Conservation (phyloP, 1,140 invertebrate species). For the Euura saliciscinereae region DNA sequence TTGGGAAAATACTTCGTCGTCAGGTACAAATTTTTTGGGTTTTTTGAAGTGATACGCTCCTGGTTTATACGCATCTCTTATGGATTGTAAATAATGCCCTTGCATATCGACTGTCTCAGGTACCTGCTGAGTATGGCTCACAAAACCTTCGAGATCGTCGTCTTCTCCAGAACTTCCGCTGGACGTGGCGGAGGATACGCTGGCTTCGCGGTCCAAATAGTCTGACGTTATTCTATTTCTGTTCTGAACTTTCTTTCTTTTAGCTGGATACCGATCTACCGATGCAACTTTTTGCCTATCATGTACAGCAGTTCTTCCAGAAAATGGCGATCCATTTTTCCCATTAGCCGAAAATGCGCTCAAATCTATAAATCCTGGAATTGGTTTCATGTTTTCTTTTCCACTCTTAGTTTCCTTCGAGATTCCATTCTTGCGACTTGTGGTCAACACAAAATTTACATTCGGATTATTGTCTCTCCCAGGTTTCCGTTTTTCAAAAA, state of each 20-base stretch:
- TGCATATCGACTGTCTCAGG: slow-evolving; percentile 59
- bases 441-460: background rate
- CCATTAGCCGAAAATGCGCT: background rate
- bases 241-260: background rate
- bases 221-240: slow-evolving; percentile 10
- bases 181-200: slow-evolving; percentile 32
- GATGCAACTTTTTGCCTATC: background rate
- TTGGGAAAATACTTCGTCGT: slow-evolving; percentile 46
- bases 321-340: background rate
- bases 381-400: background rate
- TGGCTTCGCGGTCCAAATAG: slow-evolving; percentile 65
- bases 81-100: slow-evolving; percentile 65
- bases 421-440: background rate
- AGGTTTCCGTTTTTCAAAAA: background rate
- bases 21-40: slow-evolving; percentile 20
- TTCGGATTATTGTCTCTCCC: background rate
- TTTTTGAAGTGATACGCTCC: slow-evolving; percentile 38
- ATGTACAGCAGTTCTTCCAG: background rate
- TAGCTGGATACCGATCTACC: background rate
- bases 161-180: slow-evolving; percentile 52
- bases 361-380: background rate
- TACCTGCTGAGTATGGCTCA: slow-evolving; percentile 52
- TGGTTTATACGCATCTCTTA: slow-evolving; percentile 44
- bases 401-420: background rate
- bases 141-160: slow-evolving; percentile 45